phyloP scores from a whole-genome alignment of 2,797 vertebrate genomes.

The Rhinogobio ventralis region DNA sequence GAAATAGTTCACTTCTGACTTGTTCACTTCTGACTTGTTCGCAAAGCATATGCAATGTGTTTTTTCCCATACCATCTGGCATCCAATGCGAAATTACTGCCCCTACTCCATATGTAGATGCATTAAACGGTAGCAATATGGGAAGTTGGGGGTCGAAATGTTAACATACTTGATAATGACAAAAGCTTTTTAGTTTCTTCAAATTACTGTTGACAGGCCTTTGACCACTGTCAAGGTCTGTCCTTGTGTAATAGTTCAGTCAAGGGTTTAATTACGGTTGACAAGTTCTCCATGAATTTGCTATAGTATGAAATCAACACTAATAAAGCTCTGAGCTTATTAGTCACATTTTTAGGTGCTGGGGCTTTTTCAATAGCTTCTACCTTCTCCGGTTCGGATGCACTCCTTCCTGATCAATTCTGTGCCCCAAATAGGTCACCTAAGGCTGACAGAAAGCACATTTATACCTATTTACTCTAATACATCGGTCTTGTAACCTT shows the following conservation, averaged over 20 bases:
- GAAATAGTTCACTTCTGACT: background rate
- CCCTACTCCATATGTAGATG: constrained; percentile 18
- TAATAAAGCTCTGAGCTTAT: constrained; percentile 5
- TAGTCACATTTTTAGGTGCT: constrained; percentile 17
- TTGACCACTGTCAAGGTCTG: background rate
- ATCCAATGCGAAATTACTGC: constrained; percentile 30
- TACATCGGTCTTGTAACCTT: background rate
- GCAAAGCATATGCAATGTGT: constrained; percentile 25
- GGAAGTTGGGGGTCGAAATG: constrained; percentile 20
- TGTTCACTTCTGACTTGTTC: constrained; percentile 26
- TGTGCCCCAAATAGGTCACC: constrained; percentile 25
- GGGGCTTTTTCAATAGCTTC: constrained; percentile 19
- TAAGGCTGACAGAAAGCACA: constrained; percentile 11
- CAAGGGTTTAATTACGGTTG: constrained; percentile 10
- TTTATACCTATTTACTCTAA: constrained; percentile 14
- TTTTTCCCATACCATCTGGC: constrained; percentile 16
- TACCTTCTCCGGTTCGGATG: background rate
- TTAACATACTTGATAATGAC: background rate
- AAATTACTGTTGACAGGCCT: constrained; percentile 1
- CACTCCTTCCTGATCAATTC: constrained; percentile 23
- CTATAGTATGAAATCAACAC: constrained; percentile 20
- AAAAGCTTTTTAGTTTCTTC: constrained; percentile 1
- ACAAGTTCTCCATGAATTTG: constrained; percentile 14
- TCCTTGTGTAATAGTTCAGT: constrained; percentile 26
- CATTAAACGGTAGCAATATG: constrained; percentile 27